Evolutionary conservation across 2,113 vertebrate genomes (phyloP), one percentile per base, ranked within the genome.

Genomic region (Alaudala cheleensis): DNA sequence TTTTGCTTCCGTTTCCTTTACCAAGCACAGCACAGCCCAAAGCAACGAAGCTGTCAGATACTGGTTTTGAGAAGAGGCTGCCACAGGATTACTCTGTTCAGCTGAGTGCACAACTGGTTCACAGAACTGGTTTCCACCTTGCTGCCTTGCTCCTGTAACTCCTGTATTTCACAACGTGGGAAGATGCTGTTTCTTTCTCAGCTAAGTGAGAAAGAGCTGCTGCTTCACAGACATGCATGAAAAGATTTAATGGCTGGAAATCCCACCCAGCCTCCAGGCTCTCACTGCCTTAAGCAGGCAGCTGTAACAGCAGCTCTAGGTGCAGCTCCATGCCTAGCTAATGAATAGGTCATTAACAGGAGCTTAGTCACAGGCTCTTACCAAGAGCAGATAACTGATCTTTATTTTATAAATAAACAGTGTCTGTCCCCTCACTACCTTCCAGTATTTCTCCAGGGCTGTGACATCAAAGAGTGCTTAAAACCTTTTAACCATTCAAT

Each of bases 391-490:
- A 96, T 96, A 97, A 95, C 93, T 96, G 95, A 97, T 97, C 95
- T 97, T 97, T 97, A 90, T 97, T 97, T 97, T 96, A 95, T 95
- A 96, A 97, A 89, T 73, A 89, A 94, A 96, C 89, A 92, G 28
- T 85, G 66, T 66, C 58, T 95, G 86, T 86, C 33, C 39, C 39
- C 40, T 77, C 61, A 76, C 73, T 94, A 49, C 83, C 71, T 81
- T 95, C 44, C 80, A 84, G 60, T 92, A 54, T 96, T 93, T 96
- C 86, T 94, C 14, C 81, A 86, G 64, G 71, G 69, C 84, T 92
- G 61, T 57, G 42, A 93, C 87, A 79, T 96, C 97, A 97, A 92
- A 98, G 97, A 94, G 74, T 9, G 53, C 29, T 66, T 77, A 69
- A 47, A 92, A 74, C 90, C 93, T 96, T 96, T 93, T 81, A 95